A percentile compares a stretch with the other conserved stretches of the same genome.
Evolutionary conservation across 1,140 invertebrate species (phyloP).

Genomic region (Scaptodrosophila lebanonensis): DNA sequence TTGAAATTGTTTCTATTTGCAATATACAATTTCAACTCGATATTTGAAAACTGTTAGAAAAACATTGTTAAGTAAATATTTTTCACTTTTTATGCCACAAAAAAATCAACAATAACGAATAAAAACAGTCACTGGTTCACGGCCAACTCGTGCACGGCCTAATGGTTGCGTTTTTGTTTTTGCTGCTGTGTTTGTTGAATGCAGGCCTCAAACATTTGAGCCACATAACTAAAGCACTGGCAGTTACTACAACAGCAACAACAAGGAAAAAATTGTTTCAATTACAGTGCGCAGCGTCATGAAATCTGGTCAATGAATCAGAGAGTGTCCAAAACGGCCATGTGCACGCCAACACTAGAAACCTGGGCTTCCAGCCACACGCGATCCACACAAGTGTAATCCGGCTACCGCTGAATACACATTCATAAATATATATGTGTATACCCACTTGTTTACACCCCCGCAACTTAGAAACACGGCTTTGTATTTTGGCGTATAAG

Average conservation of each 20-base stretch:
- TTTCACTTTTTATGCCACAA: slow-evolving; percentile 3
- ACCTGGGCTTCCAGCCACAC: slow-evolving; percentile 48
- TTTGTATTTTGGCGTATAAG: too few species aligned
- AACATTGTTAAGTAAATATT: too few species aligned
- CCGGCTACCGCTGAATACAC: too few species aligned
- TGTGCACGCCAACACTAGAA: slow-evolving; percentile 35
- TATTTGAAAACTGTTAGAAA: too few species aligned
- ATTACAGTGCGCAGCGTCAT: slow-evolving; percentile 59
- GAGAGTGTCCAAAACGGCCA: slow-evolving; percentile 32
- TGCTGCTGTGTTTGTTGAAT: background rate
- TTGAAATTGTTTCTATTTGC: too few species aligned
- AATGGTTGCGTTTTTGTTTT: slow-evolving; percentile 46
- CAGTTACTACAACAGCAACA: slow-evolving; percentile 10
- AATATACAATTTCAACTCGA: too few species aligned
- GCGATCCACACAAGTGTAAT: slow-evolving; percentile 45
- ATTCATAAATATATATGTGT: too few species aligned
- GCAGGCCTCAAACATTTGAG: slow-evolving; percentile 40
- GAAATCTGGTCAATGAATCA: slow-evolving; percentile 70
- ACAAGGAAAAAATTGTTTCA: slow-evolving; percentile 31
- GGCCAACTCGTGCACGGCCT: slow-evolving; percentile 68
- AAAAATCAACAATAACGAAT: slow-evolving; percentile 18
- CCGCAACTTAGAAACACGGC: too few species aligned
- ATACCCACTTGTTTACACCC: too few species aligned
- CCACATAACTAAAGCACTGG: slow-evolving; percentile 19
- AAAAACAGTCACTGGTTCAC: slow-evolving; percentile 60